These are phyloP conservation scores for Balaeniceps rex DNA, from an alignment of 2,113 vertebrate genomes.

Conservation along the genomic window DNA sequence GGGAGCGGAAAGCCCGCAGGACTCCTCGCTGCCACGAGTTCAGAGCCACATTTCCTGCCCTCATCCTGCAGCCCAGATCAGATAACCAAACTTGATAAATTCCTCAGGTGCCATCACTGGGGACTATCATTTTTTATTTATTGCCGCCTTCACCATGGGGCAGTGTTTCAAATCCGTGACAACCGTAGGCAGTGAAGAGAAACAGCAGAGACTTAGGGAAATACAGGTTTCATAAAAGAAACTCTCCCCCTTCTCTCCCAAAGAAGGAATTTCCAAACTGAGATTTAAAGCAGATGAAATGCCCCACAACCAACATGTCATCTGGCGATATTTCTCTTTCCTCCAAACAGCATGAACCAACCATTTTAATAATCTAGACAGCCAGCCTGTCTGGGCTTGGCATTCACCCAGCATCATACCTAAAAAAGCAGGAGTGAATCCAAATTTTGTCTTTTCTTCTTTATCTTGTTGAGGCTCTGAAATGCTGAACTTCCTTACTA, in stretches of 20 bases:
- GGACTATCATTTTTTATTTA: not conserved
- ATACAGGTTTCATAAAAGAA: not conserved
- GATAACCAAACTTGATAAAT: not conserved
- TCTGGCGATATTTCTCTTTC: not conserved
- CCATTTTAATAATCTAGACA: conserved; percentile 22
- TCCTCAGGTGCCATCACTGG: not conserved
- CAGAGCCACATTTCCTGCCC: not conserved
- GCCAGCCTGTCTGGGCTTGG: not conserved
- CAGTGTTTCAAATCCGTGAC: not conserved
- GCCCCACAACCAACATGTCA: not conserved
- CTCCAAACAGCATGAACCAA: not conserved
- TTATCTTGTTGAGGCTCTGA: not conserved
- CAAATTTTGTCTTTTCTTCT: not conserved
- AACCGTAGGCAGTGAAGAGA: not conserved
- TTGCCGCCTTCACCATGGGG: not conserved
- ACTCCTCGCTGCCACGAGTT: not conserved
- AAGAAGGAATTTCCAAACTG: not conserved
- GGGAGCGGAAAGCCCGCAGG: not conserved
- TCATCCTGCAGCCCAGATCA: not conserved
- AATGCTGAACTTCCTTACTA: not conserved
- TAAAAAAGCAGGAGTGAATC: not conserved
- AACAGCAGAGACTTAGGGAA: not conserved
- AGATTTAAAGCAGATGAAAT: not conserved
- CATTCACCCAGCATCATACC: not conserved
- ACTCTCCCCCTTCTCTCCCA: not conserved